Base-by-base conservation (phyloP, 2,888 invertebrate genomes). In the Mystacides longicornis region DNA sequence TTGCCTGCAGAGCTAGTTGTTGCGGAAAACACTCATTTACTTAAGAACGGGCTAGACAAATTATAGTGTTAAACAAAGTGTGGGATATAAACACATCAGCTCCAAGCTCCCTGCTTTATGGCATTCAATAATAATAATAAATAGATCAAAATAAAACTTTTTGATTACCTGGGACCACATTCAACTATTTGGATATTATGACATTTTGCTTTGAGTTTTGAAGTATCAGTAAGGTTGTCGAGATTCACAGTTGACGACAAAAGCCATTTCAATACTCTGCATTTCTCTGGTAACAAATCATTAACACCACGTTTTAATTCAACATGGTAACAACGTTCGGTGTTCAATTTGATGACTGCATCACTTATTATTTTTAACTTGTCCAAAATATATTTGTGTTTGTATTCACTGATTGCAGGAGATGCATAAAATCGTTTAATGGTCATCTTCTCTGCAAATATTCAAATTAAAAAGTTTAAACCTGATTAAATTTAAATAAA, bases 151-250 rank as follows among this genome's bases (percentile, higher is more conserved):
- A 31, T 31, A 31, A 31, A 9, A 14, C n/a, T n/a, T n/a, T n/a
- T n/a, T n/a, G 16, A 11, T 23, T 74, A 87, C 88, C 88, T 85
- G 31, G 95, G 95, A 22, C 95, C 95, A 68, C 93, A 89, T 80
- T 95, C 95, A 64, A 95, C 80, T 4, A 93, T 61, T 23, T 73
- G 68, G 58, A 75, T 69, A 55, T 72, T 69, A 33, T 67, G 65
- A 46, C 67, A 65, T 23, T 71, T 65, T 60, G 69, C 66, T 51
- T 72, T 73, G 60, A 83, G 77, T 14, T 71, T 67, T 31, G 81
- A 77, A 60, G 74, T 71, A 64, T 77, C 74, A 49, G 73, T 77
- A 47, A 90, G 69, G 22, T 78, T 77, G 51, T 81, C 71, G 0
- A 81, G 79, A 57, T 82, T 73, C 48, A 89, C 81, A 1, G 86